Evolutionary conservation across 1,140 invertebrate species (phyloP), one percentile per base, ranked within the genome.

Genomic region (Tyrophagus putrescentiae): DNA sequence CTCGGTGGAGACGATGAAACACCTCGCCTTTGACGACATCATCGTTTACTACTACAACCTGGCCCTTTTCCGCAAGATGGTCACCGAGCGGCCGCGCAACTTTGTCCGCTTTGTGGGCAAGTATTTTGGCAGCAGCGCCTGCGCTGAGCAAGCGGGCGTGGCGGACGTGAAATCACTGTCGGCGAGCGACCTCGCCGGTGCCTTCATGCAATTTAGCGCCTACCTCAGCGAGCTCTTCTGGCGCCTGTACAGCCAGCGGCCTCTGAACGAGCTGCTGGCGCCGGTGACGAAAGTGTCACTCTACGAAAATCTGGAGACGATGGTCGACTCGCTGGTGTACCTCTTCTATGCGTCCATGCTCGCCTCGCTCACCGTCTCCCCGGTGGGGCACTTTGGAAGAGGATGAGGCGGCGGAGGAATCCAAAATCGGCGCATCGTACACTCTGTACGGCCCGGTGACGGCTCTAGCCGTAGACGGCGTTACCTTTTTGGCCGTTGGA

Each of bases 291-390:
- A 54, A 34, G 52, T 54, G 3, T 13, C 13, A 13, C 25, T 27
- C n/a, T 54, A 11, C 4, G 2, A 11, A 3, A 86, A 93, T 70
- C 78, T 85, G 0, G 89, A 94, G 68, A 82, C 84, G 50, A 85
- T 84, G 42, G 80, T 74, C 29, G 41, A 52, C 36, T 57, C 57
- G 21, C 39, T 61, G 9, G 61, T 92, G n/a, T 89, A 93, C 69
- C 86, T 91, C 36, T 60, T 61, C 11, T 62, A 61, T 28, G 23
- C 61, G 21, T 61, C 59, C 45, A 31, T 62, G 23, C 29, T 61
- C 36, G 25, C 36, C 16, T 16, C 32, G 13, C 13, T 54, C 52
- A 32, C 3, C 13, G 13, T n/a, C 13, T 11, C 2, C 3, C 3
- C 1, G 13, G 11, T 33, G 4, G 13, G 32, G 11, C 13, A 16